Conservation (phyloP, 1,140 invertebrate genomes). For the Stegodyphus mimosarum region DNA sequence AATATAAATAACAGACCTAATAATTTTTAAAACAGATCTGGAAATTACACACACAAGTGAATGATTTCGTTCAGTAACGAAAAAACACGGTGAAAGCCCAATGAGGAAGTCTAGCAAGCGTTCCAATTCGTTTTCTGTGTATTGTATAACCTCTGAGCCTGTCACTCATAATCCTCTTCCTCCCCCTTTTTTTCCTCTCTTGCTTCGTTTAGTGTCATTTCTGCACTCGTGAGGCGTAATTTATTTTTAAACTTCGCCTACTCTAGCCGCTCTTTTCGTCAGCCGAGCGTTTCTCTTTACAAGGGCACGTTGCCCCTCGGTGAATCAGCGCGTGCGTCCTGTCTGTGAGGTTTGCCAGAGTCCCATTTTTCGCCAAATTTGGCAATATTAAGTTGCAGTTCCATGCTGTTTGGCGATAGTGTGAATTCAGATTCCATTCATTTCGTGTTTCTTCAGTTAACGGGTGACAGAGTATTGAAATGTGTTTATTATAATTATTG, state of each 20-base stretch:
- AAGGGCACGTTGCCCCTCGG: constrained; percentile 53
- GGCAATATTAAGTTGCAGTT: neutral
- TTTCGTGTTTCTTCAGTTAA: no score
- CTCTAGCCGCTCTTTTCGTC: constrained; percentile 6
- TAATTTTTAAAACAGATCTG: no score
- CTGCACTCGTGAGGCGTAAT: constrained; percentile 5
- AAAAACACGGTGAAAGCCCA: no score
- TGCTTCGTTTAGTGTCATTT: neutral
- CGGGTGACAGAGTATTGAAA: no score
- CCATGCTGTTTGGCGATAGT: no score
- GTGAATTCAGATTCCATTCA: no score
- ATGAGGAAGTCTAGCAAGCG: neutral
- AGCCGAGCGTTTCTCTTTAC: constrained; percentile 36
- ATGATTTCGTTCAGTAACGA: no score
- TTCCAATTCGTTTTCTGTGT: neutral
- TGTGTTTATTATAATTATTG: no score
- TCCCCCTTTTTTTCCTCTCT: neutral
- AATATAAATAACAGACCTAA: no score
- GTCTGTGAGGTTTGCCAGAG: constrained; percentile 19
- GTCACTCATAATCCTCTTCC: neutral
- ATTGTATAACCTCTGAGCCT: neutral
- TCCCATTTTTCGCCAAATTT: neutral
- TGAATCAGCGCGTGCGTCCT: constrained; percentile 55
- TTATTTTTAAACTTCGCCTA: constrained; percentile 43
- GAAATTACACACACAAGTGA: no score